These are phyloP conservation scores for Minunthozetes semirufus DNA, from an alignment of 2,888 invertebrate genomes.

Conservation along the genomic window DNA sequence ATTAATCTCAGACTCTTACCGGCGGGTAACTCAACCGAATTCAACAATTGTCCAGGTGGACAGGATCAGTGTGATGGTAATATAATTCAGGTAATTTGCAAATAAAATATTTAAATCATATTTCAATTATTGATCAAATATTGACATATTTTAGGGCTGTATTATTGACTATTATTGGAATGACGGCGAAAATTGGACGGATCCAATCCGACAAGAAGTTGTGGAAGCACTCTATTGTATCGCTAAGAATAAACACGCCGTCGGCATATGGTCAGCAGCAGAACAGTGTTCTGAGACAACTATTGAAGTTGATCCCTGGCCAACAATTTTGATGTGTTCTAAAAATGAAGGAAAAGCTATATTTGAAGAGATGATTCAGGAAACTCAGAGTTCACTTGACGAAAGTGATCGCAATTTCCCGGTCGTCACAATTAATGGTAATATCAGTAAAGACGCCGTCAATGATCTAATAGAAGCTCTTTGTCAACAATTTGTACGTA, in stretches of 20 bases:
- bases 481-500: slow-evolving; percentile 23
- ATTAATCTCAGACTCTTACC: slow-evolving; percentile 29
- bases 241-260: slow-evolving; percentile 22
- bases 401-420: not conserved
- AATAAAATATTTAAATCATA: not conserved
- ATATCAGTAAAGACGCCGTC: not conserved
- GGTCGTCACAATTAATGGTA: slow-evolving; percentile 16
- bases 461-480: not conserved
- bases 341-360: not conserved
- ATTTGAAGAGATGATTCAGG: not conserved
- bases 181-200: slow-evolving; percentile 25
- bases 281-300: slow-evolving; percentile 27
- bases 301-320: slow-evolving; percentile 30
- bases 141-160: slow-evolving; percentile 13
- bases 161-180: slow-evolving; percentile 32
- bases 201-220: slow-evolving; percentile 30
- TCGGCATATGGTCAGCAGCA: not conserved
- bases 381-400: not conserved
- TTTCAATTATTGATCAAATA: not conserved
- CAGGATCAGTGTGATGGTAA: slow-evolving; percentile 14
- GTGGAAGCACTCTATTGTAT: slow-evolving; percentile 30
- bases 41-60: slow-evolving; percentile 10
- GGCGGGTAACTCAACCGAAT: not conserved
- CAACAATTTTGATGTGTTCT: slow-evolving; percentile 1
- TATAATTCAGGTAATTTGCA: not conserved